Percentiles rank a stretch among this genome's conserved stretches.
These are phyloP conservation scores for Nomada goodeniana DNA, from an alignment of 2,888 invertebrate species.

Conservation along the genomic window DNA sequence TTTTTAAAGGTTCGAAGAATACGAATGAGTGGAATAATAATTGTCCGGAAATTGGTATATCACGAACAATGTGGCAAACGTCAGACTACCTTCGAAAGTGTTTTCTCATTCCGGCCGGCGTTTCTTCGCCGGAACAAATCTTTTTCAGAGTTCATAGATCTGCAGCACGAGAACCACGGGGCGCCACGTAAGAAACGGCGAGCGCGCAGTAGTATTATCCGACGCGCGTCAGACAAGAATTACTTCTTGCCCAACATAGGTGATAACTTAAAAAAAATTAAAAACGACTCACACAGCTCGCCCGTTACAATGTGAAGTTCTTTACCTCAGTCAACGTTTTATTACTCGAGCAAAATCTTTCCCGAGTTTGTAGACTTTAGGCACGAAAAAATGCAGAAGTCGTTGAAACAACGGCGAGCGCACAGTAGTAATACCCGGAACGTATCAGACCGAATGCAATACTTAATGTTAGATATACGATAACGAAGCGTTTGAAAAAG, in stretches of 20 bases:
- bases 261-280: neutral
- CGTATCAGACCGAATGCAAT: neutral
- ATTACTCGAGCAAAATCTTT: neutral
- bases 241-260: neutral
- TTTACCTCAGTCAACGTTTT: neutral
- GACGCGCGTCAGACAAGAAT: neutral
- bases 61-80: neutral
- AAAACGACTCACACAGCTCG: neutral
- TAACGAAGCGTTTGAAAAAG: too few species aligned
- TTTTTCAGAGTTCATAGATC: neutral
- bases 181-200: neutral
- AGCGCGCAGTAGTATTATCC: neutral
- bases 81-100: neutral
- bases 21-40: neutral
- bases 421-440: neutral
- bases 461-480: neutral
- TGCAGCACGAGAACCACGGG: neutral
- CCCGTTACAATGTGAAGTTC: neutral
- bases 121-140: neutral
- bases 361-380: neutral
- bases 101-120: neutral
- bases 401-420: neutral
- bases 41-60: neutral
- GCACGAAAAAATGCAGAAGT: conserved; percentile 1
- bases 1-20: neutral